These are phyloP conservation scores for Drosophila takahashii DNA, from an alignment of 1,140 invertebrate species.

Conservation along the genomic window DNA sequence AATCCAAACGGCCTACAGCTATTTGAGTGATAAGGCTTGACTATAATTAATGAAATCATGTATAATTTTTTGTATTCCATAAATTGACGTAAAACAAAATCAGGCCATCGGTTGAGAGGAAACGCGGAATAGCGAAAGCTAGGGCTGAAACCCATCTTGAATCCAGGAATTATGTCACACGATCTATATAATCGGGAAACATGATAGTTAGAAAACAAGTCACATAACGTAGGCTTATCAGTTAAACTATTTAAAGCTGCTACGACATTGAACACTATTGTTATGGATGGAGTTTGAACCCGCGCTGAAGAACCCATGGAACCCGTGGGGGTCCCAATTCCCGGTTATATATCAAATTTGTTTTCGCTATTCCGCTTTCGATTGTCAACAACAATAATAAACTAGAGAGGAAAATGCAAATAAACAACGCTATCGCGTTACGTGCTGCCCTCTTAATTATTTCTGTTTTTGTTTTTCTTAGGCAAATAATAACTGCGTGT, in stretches of 20 bases:
- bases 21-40: slow-evolving; percentile 32
- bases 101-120: slow-evolving; percentile 38
- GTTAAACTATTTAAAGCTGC: slow-evolving; percentile 28
- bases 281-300: slow-evolving; percentile 28
- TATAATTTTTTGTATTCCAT: background rate
- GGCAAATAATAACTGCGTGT: slow-evolving; percentile 21
- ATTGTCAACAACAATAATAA: slow-evolving; percentile 42
- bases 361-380: slow-evolving; percentile 26
- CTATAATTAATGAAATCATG: background rate
- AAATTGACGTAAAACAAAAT: slow-evolving; percentile 44
- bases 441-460: slow-evolving; percentile 30
- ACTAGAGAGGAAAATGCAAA: slow-evolving; percentile 37
- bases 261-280: slow-evolving; percentile 31
- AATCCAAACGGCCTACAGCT: slow-evolving; percentile 5
- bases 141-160: slow-evolving; percentile 6
- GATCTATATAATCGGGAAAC: background rate
- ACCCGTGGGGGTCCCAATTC: slow-evolving; percentile 14
- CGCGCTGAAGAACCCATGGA: slow-evolving; percentile 17
- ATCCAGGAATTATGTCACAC: background rate
- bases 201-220: slow-evolving; percentile 23
- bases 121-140: slow-evolving; percentile 28
- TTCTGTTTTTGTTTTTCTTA: slow-evolving; percentile 15
- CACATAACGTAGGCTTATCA: slow-evolving; percentile 28
- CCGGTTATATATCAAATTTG: slow-evolving; percentile 32
- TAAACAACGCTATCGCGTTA: slow-evolving; percentile 58